Conservation (phyloP, 2,888 invertebrate species). For the Nesidiocoris tenuis region DNA sequence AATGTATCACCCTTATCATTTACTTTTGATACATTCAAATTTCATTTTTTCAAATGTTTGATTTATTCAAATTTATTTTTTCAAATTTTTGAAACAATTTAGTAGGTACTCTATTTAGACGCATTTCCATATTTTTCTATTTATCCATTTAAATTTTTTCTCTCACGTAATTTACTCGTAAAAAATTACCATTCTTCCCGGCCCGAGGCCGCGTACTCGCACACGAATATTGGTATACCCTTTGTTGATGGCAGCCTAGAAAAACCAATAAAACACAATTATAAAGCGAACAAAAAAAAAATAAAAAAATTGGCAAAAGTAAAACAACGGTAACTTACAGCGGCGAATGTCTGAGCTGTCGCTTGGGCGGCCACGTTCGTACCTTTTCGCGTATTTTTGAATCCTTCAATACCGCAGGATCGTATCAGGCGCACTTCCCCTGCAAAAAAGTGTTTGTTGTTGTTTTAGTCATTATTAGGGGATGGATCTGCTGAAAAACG, state of each 20-base stretch:
- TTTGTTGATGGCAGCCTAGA: conserved; percentile 68
- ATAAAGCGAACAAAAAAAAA: too few species aligned
- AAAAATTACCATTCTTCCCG: conserved; percentile 77
- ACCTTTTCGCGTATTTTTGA: conserved; percentile 91
- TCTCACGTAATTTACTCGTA: too few species aligned
- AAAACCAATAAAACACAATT: conserved; percentile 11
- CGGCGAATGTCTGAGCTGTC: conserved; percentile 77
- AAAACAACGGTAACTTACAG: too few species aligned
- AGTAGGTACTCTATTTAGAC: too few species aligned
- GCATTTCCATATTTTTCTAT: too few species aligned
- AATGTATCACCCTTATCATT: too few species aligned
- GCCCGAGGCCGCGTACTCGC: conserved; percentile 78
- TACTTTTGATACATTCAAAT: too few species aligned
- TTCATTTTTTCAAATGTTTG: not conserved
- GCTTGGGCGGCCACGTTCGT: conserved; percentile 97
- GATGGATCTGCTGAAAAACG: conserved; percentile 3
- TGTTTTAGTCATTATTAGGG: not conserved
- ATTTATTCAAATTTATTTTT: too few species aligned
- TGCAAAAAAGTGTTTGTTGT: conserved; percentile 51
- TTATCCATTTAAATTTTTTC: too few species aligned
- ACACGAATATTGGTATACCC: conserved; percentile 77
- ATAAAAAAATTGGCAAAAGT: too few species aligned
- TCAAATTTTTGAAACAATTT: too few species aligned
- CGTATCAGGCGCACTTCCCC: conserved; percentile 63
- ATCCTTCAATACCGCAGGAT: conserved; percentile 88